These are phyloP conservation scores for Bufo gargarizans DNA, from an alignment of 2,113 vertebrate species.

Conservation along the genomic window DNA sequence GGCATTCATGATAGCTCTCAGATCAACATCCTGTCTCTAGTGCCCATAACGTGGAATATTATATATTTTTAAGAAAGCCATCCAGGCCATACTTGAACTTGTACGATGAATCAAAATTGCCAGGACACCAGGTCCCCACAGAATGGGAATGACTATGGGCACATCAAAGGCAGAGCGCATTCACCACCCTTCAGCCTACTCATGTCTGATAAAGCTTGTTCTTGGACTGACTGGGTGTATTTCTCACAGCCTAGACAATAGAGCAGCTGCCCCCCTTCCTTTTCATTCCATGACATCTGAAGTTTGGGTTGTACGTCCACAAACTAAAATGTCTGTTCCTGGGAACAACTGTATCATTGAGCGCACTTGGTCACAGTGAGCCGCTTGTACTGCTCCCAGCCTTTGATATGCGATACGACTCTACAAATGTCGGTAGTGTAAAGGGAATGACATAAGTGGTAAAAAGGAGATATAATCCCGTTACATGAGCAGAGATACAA, in stretches of 20 bases:
- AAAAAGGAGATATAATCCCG: neutral
- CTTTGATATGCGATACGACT: constrained; percentile 53
- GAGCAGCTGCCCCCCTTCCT: neutral
- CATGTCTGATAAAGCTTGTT: neutral
- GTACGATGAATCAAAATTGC: neutral
- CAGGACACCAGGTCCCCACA: neutral
- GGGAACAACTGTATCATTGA: constrained; percentile 46
- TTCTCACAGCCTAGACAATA: constrained; percentile 29
- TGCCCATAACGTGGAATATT: too few species aligned
- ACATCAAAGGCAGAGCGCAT: neutral
- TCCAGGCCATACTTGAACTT: too few species aligned
- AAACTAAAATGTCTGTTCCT: constrained; percentile 3
- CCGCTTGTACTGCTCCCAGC: neutral
- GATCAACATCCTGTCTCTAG: too few species aligned
- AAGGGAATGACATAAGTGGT: constrained; percentile 20
- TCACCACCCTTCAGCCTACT: neutral
- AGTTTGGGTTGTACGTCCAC: neutral
- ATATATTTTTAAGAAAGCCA: too few species aligned
- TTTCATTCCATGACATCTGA: constrained; percentile 31
- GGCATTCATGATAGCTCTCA: too few species aligned
- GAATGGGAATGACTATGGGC: neutral
- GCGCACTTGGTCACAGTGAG: neutral
- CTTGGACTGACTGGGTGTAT: neutral
- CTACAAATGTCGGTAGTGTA: constrained; percentile 8
- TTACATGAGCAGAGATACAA: constrained; percentile 12